phyloP scores from a whole-genome alignment of 2,888 invertebrate species.

The Encarsia formosa region DNA sequence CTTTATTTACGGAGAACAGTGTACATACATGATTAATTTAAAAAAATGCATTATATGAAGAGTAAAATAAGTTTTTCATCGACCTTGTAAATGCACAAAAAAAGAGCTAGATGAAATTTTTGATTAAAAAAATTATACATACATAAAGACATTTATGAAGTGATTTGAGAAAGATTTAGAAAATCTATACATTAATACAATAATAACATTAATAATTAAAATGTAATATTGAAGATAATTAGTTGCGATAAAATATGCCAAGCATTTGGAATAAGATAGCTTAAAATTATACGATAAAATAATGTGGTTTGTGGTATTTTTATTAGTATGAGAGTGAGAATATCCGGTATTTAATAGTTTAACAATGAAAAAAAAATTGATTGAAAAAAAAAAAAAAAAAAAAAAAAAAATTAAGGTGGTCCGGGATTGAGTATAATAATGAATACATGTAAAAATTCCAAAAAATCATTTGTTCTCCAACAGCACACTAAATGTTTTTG shows the following conservation, averaged over 20 bases:
- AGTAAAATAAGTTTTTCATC: too few species aligned
- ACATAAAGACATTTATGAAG: constrained; percentile 19
- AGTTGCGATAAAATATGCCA: constrained; percentile 25
- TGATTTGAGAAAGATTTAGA: constrained; percentile 13
- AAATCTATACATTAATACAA: constrained; percentile 10
- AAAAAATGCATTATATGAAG: constrained; percentile 16
- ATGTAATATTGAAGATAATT: constrained; percentile 18
- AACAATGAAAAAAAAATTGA: neutral
- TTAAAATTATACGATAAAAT: constrained; percentile 1
- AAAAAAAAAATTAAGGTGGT: constrained; percentile 38
- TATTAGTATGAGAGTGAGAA: constrained; percentile 12
- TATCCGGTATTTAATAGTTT: too few species aligned
- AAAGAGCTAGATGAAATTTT: constrained; percentile 12
- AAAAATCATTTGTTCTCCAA: constrained; percentile 10
- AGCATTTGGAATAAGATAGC: constrained; percentile 25
- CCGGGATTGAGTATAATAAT: constrained; percentile 39
- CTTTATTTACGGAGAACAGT: constrained; percentile 25
- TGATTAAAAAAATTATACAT: constrained; percentile 11
- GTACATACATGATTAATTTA: constrained; percentile 25
- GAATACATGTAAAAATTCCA: constrained; percentile 3
- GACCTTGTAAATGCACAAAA: too few species aligned
- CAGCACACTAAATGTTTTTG: constrained; percentile 19
- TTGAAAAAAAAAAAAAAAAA: constrained; percentile 8
- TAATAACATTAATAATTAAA: constrained; percentile 2
- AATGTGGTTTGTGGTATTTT: constrained; percentile 15